phyloP scores from a whole-genome alignment of 2,888 invertebrate species.

The Phengaris alcon region DNA sequence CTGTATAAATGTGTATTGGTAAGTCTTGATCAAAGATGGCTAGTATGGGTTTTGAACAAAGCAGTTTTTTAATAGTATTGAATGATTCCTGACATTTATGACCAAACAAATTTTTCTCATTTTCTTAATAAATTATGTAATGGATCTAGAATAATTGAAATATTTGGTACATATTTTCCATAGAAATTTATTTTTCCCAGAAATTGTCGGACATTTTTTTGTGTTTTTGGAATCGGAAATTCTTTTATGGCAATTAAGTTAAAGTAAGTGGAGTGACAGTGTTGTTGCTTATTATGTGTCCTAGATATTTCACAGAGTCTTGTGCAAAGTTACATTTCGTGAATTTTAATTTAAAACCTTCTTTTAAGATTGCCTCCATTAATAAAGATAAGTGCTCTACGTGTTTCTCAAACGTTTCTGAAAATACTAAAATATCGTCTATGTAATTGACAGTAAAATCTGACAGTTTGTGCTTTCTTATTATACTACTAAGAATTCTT shows the following conservation, averaged over 20 bases:
- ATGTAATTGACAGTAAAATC: too few relatives aligned
- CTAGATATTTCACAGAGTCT: too few relatives aligned
- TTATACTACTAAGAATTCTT: slow-evolving; percentile 45
- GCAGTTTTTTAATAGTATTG: slow-evolving; percentile 29
- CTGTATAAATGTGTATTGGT: slow-evolving; percentile 35
- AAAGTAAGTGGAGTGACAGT: slow-evolving; percentile 37
- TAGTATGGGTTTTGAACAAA: slow-evolving; percentile 36
- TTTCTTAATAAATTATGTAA: slow-evolving; percentile 41
- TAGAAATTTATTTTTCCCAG: slow-evolving; percentile 34
- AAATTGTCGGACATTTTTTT: slow-evolving; percentile 35
- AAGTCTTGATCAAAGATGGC: slow-evolving; percentile 34
- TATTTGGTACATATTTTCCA: slow-evolving; percentile 34
- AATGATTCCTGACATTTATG: slow-evolving; percentile 35
- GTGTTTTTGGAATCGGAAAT: slow-evolving; percentile 35
- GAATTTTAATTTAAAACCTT: too few relatives aligned
- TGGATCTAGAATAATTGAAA: slow-evolving; percentile 37
- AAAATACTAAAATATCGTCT: too few relatives aligned
- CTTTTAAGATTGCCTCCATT: too few relatives aligned
- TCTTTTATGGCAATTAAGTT: slow-evolving; percentile 41
- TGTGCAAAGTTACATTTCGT: too few relatives aligned
- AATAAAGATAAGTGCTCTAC: too few relatives aligned
- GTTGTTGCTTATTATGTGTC: slow-evolving; percentile 40
- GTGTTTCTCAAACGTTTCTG: too few relatives aligned
- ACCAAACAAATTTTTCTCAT: slow-evolving; percentile 35
- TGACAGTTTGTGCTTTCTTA: too few relatives aligned